Evolutionary conservation across 1,140 invertebrate species (phyloP), one percentile per base, ranked within the genome.

Genomic region (Tribolium castaneum): DNA sequence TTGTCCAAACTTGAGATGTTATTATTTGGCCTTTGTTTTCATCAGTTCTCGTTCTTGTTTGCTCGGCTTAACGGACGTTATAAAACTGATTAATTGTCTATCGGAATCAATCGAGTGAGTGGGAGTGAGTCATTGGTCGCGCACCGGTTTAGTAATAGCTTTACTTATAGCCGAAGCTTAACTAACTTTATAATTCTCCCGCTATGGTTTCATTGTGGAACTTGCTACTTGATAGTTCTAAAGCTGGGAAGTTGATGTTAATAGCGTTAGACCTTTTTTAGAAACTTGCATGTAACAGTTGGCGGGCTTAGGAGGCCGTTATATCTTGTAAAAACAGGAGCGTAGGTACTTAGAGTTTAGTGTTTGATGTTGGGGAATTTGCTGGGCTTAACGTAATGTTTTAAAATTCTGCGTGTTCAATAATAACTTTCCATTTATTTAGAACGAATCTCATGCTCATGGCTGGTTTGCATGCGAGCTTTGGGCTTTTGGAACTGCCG

Each of bases 1-100:
- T 78, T 75, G 72, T 70, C 59, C 56, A 52, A 78, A 75, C 59
- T 75, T 71, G 51, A 78, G 59, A 66, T 66, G 59, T 66, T 66
- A 66, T 66, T 66, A 66, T 66, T 66, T 66, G n/a, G n/a, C 59
- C n/a, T 34, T 35, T 66, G 59, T 66, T 66, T 66, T 66, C 30
- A 35, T 66, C 30, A 35, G 59, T 66, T 35, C 19, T 6, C 16
- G 54, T 0, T n/a, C 59, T 66, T 66, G 59, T 35, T 66, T 66
- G 59, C 13, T 66, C 30, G 25, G 10, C 59, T 62, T 62, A 30
- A 30, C 30, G 13, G 56, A 30, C 22, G 19, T 25, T 30, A 66
- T 34, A 66, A 66, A 35, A 35, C 25, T 22, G 59, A 66, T 30
- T 35, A 35, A 35, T 34, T 66, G 19, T 22, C 52, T 34, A 66